phyloP scores from a whole-genome alignment of 2,797 vertebrate genomes.

The Ceyx erithaca region DNA sequence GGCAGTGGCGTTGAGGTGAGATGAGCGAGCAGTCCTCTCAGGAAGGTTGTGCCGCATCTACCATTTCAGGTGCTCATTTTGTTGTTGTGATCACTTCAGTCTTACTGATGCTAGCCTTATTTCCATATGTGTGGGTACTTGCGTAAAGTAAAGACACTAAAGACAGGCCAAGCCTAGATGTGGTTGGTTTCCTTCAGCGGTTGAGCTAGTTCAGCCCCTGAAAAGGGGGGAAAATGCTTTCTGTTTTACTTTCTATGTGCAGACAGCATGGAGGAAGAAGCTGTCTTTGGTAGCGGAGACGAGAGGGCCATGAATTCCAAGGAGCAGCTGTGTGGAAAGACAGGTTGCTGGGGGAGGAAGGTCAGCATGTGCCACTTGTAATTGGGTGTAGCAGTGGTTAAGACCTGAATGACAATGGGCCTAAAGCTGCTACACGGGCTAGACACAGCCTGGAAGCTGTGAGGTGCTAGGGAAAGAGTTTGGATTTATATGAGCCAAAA shows the following conservation, averaged over 20 bases:
- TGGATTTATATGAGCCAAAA: neutral
- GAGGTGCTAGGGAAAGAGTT: neutral
- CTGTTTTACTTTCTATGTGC: neutral
- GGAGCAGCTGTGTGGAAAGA: neutral
- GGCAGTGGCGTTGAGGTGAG: rapidly evolving
- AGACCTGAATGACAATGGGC: neutral
- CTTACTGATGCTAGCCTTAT: rapidly evolving
- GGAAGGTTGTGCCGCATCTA: rapidly evolving
- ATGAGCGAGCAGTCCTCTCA: rapidly evolving
- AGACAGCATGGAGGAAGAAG: neutral
- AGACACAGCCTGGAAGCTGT: neutral
- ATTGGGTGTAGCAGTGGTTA: neutral
- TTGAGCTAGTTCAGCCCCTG: neutral
- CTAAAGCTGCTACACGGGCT: neutral
- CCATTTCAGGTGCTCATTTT: rapidly evolving
- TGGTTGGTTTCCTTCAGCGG: neutral
- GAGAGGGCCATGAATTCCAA: rapidly evolving
- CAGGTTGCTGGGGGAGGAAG: neutral
- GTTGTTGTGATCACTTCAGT: rapidly evolving
- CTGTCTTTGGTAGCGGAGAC: rapidly evolving
- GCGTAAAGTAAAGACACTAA: neutral
- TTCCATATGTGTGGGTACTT: rapidly evolving
- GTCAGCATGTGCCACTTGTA: no score
- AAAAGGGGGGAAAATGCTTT: neutral
- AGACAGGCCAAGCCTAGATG: no score